Evolutionary conservation across 2,113 vertebrate genomes (phyloP), one percentile per base, ranked within the genome.

Genomic region (Callaeas wilsoni): DNA sequence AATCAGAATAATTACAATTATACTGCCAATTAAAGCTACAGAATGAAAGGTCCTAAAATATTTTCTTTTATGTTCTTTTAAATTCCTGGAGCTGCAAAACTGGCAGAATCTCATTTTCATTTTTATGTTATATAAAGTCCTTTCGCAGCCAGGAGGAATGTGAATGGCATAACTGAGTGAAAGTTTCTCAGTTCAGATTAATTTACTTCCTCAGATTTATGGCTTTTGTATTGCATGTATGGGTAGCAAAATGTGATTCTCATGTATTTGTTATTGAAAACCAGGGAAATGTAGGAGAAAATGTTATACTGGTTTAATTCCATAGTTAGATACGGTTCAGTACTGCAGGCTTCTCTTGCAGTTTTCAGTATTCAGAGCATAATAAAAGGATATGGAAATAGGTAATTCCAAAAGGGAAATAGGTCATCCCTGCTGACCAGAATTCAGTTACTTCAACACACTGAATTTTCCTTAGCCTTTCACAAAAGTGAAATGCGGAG

Each of bases 51-150:
- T 75, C 80, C 93, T 95, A 90, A 90, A 93, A 95, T 96, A 88
- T 98, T 98, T 98, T 98, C 98, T 98, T 98, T 98, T 98, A 98
- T 98, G 98, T 98, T 98, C 98, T 98, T 98, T 98, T 93, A 94
- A 98, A 97, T 97, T 97, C 96, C 90, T 91, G 50, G 92, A 97
- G 97, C 97, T 97, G 97, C 94, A 93, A 97, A 97, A 96, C 92
- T 97, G 98, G 97, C 97, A 97, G 95, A 98, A 97, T 96, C 81
- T 97, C 97, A 96, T 98, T 97, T 98, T 98, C 97, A 96, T 98
- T 95, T 97, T 97, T 96, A 96, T 95, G 97, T 98, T 96, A 47
- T 76, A 90, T 57, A 44, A 97, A 97, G 96, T 97, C 96, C 97
- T 97, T 96, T 80, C 96, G 96, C 97, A 96, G 97, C 96, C 97